These are phyloP conservation scores for Cyanistes caeruleus DNA, from an alignment of 2,113 vertebrate genomes.

Conservation along the genomic window DNA sequence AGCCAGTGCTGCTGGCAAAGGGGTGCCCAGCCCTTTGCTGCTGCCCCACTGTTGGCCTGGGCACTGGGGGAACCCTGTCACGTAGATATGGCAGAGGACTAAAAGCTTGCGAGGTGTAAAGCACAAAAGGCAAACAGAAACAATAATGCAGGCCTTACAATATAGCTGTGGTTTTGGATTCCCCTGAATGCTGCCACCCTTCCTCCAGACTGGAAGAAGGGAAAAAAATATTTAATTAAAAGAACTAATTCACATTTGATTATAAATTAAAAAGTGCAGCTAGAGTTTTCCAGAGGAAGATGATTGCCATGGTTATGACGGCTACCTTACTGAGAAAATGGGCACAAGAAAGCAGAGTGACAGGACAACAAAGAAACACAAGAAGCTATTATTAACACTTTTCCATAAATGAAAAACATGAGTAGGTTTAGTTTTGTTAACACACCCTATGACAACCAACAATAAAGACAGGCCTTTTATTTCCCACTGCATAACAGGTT, in stretches of 20 bases:
- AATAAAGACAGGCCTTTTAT: not conserved
- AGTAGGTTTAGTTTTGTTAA: not conserved
- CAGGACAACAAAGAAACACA: not conserved
- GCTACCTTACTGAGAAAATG: not conserved
- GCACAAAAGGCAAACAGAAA: not conserved
- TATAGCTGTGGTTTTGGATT: not conserved
- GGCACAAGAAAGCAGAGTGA: not conserved
- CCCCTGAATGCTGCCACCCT: not conserved
- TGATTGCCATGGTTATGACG: not conserved
- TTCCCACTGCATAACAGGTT: not conserved
- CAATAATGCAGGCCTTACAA: not conserved
- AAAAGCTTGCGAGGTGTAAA: not conserved
- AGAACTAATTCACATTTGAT: not conserved
- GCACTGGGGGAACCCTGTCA: not conserved
- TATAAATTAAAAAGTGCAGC: not conserved
- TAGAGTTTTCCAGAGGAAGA: not conserved
- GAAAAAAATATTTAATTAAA: not conserved
- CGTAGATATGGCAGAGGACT: fast-evolving
- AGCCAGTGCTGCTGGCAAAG: not conserved
- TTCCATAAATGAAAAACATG: not conserved
- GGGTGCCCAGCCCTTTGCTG: not conserved
- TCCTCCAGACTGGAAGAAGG: not conserved
- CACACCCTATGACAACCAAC: not conserved
- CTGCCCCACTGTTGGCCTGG: not conserved
- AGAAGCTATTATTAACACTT: not conserved